These are phyloP conservation scores for Oscheius sp. DNA, from an alignment of 2,888 invertebrate species.

Conservation along the genomic window DNA sequence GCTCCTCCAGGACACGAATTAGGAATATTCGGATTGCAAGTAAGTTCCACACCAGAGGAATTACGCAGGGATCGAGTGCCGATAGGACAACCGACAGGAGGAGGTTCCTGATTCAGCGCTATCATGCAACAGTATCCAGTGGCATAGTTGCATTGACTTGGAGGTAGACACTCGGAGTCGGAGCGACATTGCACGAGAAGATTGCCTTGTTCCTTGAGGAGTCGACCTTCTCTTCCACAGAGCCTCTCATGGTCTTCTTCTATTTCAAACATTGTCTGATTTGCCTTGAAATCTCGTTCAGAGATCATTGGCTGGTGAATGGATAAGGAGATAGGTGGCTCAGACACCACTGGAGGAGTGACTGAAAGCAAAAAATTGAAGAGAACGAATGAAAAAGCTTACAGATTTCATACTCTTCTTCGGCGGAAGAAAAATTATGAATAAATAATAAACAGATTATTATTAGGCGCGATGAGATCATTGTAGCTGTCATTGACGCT, in stretches of 20 bases:
- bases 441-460: conserved; percentile 23
- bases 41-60: conserved; percentile 29
- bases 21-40: conserved; percentile 33
- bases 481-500: conserved; percentile 7
- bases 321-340: no score
- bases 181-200: conserved; percentile 27
- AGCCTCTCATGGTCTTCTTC: conserved; percentile 33
- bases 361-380: neutral
- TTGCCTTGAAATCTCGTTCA: conserved; percentile 5
- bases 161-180: conserved; percentile 33
- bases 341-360: neutral
- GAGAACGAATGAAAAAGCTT: conserved; percentile 5
- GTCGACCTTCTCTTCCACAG: conserved; percentile 31
- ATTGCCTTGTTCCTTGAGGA: conserved; percentile 29
- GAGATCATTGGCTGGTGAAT: conserved; percentile 27
- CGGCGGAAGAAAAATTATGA: conserved; percentile 4
- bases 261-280: conserved; percentile 33
- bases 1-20: conserved; percentile 57
- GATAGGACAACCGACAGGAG: conserved; percentile 46
- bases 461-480: conserved; percentile 20
- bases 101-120: conserved; percentile 40
- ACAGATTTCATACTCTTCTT: conserved; percentile 33
- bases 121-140: conserved; percentile 33
- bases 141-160: conserved; percentile 22
- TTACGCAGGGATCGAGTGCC: conserved; percentile 27